phyloP scores from a whole-genome alignment of 1,140 invertebrate species.

The Calephelis nemesis region DNA sequence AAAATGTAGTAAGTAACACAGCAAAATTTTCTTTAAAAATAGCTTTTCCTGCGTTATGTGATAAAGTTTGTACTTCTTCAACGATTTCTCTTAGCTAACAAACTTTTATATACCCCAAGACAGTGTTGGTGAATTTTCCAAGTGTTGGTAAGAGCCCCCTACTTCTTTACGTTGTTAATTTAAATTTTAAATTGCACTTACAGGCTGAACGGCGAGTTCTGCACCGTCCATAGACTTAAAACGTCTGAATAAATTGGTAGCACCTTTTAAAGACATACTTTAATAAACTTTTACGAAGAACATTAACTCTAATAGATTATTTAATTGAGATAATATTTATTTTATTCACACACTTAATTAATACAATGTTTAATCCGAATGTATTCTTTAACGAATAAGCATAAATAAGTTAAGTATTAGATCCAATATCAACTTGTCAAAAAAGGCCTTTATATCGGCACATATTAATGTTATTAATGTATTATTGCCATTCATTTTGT shows the following conservation, averaged over 20 bases:
- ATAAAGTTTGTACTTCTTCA: conserved; percentile 2
- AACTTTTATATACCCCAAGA: conserved; percentile 49
- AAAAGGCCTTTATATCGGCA: no score
- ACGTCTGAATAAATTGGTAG: neutral
- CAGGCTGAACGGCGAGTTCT: conserved; percentile 70
- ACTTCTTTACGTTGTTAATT: conserved; percentile 77
- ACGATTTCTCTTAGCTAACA: neutral
- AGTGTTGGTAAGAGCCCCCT: conserved; percentile 45
- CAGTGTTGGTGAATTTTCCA: conserved; percentile 57
- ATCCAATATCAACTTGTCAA: no score
- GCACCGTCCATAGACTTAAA: conserved; percentile 37
- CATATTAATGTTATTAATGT: no score
- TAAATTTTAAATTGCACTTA: conserved; percentile 79
- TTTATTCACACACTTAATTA: no score
- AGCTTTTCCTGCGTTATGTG: neutral
- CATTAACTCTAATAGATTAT: no score
- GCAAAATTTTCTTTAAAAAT: neutral
- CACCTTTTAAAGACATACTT: no score
- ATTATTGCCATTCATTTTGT: no score
- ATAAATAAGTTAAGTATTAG: no score
- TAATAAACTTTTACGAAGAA: no score
- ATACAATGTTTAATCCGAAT: no score
- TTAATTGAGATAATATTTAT: no score
- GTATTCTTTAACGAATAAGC: no score
- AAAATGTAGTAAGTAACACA: neutral